Percentiles rank a stretch among this genome's conserved stretches.
Conservation (phyloP, 2,888 invertebrate genomes). For the Parochlus steinenii region DNA sequence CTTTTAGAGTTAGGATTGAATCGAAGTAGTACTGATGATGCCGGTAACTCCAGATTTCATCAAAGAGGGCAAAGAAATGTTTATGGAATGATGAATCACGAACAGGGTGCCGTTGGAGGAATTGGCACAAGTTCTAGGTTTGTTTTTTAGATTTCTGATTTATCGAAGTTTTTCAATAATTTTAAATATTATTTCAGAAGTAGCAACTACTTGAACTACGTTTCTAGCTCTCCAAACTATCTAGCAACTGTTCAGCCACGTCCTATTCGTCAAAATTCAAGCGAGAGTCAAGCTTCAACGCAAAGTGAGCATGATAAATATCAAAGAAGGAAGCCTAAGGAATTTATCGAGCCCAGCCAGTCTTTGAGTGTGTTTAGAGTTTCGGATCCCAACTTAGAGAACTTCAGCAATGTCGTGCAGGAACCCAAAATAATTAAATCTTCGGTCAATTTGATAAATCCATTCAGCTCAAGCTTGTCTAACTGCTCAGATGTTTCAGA, state of each 20-base stretch:
- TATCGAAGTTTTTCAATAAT: too few species aligned
- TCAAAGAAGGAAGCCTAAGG: slow-evolving; percentile 8
- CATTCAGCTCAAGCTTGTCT: slow-evolving; percentile 10
- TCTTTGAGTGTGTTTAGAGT: slow-evolving; percentile 10
- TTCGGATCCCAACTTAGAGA: slow-evolving; percentile 6
- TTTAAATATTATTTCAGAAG: too few species aligned
- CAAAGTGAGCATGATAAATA: slow-evolving; percentile 29
- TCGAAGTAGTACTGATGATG: slow-evolving; percentile 12
- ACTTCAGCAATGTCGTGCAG: neutral
- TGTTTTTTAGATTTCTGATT: too few species aligned
- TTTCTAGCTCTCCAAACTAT: neutral
- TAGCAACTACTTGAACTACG: too few species aligned
- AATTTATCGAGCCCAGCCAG: slow-evolving; percentile 9
- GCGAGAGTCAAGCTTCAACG: slow-evolving; percentile 30
- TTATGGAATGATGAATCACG: too few species aligned
- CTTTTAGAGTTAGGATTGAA: too few species aligned
- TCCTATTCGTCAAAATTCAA: slow-evolving; percentile 26
- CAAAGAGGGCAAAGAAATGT: too few species aligned
- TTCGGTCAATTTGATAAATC: slow-evolving; percentile 12
- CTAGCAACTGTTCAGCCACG: neutral
- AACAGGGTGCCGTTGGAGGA: too few species aligned
- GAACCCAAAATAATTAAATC: slow-evolving; percentile 10
- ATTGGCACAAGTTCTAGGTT: too few species aligned
- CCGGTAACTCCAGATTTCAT: slow-evolving; percentile 13
- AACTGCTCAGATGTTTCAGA: too few species aligned